Conservation (phyloP, 2,888 invertebrate species). For the Athripsodes cinereus region DNA sequence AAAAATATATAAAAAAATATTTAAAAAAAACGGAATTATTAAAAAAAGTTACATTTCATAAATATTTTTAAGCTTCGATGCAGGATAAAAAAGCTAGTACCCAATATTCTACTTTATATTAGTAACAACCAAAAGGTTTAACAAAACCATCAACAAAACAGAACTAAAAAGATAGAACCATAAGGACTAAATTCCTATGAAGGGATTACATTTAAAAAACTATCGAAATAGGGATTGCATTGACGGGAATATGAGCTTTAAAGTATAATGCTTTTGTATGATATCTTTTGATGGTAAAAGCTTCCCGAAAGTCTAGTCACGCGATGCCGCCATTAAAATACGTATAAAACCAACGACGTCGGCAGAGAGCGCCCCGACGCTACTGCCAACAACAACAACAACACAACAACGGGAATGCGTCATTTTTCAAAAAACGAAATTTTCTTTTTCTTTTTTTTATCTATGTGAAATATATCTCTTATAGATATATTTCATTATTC, state of each 20-base stretch:
- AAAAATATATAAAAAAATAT: too few species aligned
- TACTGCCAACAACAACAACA: too few species aligned
- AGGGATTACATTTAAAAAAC: not conserved
- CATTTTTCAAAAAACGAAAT: constrained; percentile 13
- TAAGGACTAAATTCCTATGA: not conserved
- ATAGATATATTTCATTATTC: not conserved
- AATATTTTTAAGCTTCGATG: too few species aligned
- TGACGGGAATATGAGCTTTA: not conserved
- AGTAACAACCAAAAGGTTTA: too few species aligned
- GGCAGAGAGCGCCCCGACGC: constrained; percentile 8
- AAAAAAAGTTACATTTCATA: too few species aligned
- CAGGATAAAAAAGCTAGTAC: too few species aligned
- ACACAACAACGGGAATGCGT: constrained; percentile 10
- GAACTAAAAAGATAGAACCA: not conserved
- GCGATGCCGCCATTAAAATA: constrained; percentile 48
- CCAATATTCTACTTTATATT: too few species aligned
- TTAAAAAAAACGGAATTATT: too few species aligned
- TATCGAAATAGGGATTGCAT: not conserved
- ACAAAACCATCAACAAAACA: too few species aligned
- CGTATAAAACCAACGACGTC: constrained; percentile 24
- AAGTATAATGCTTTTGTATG: not conserved
- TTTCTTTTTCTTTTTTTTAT: not conserved
- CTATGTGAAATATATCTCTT: not conserved
- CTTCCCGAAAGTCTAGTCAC: constrained; percentile 36
- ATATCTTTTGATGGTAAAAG: not conserved